Percentiles rank a stretch among this genome's conserved stretches.
Evolutionary conservation across 2,888 invertebrate genomes (phyloP).

Genomic region (Drosophila cracens): DNA sequence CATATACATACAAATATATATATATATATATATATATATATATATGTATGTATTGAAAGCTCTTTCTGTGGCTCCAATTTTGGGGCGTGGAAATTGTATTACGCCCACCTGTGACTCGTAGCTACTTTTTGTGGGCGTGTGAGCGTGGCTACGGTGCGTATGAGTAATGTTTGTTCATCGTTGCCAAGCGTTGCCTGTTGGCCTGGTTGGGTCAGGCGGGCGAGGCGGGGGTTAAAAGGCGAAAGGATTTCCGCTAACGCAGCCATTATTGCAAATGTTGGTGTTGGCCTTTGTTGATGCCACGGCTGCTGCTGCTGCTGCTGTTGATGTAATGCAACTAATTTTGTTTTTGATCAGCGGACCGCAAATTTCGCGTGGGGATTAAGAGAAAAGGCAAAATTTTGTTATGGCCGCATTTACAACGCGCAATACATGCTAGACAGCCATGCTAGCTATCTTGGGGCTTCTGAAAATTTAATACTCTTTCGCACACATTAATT

Average conservation of each 20-base stretch:
- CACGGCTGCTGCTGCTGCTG: constrained; percentile 2
- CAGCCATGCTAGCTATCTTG: not conserved
- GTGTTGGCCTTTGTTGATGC: constrained; percentile 21
- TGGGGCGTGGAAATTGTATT: constrained; percentile 67
- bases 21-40: constrained; percentile 1
- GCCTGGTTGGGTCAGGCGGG: not conserved
- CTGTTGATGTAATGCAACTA: constrained; percentile 53
- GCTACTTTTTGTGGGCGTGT: constrained; percentile 38
- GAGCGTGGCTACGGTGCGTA: constrained; percentile 44
- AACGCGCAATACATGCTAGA: not conserved
- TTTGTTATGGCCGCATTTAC: constrained; percentile 16
- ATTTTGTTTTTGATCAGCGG: constrained; percentile 51
- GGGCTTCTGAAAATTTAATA: constrained; percentile 3
- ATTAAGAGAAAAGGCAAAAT: constrained; percentile 26
- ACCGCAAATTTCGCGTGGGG: constrained; percentile 38
- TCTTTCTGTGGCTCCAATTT: constrained; percentile 3
- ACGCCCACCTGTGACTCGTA: constrained; percentile 73
- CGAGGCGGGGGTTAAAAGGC: not conserved
- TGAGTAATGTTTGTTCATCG: constrained; percentile 56
- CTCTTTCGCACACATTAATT: constrained; percentile 16
- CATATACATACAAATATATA: not conserved
- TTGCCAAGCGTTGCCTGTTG: constrained; percentile 2
- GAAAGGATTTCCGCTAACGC: constrained; percentile 47
- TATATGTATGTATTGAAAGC: not conserved
- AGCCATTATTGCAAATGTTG: constrained; percentile 36